phyloP scores from a whole-genome alignment of 2,113 vertebrate species.

The Gorilla gorilla region DNA sequence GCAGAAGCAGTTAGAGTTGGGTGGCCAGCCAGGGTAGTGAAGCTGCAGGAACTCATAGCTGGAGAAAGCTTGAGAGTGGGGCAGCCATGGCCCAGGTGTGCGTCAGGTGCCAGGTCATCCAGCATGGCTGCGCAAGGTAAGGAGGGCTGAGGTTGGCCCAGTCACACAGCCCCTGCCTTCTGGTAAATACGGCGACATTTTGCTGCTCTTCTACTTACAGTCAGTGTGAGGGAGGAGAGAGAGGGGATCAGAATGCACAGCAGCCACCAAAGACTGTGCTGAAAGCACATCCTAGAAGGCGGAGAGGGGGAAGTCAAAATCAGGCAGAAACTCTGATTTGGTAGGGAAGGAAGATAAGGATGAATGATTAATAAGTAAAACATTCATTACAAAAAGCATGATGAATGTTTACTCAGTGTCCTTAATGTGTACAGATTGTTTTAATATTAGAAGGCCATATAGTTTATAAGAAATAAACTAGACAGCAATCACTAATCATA shows the following conservation, averaged over 20 bases:
- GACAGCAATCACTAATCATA: too few relatives aligned
- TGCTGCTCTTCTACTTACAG: neutral
- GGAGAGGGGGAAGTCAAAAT: neutral
- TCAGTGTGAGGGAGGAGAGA: neutral
- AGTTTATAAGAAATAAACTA: neutral
- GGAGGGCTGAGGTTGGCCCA: too few relatives aligned
- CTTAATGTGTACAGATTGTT: too few relatives aligned
- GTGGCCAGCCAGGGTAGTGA: neutral
- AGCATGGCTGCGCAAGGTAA: rapidly evolving
- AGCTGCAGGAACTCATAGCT: neutral
- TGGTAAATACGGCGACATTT: neutral
- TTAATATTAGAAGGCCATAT: neutral
- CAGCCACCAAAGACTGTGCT: neutral
- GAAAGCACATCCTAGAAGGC: neutral
- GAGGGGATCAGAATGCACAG: neutral
- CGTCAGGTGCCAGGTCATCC: neutral
- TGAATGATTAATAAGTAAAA: neutral
- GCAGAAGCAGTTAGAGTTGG: neutral
- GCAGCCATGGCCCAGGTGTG: neutral
- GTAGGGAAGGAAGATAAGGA: neutral
- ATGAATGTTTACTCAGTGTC: neutral
- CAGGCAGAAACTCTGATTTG: too few relatives aligned
- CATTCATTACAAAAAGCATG: rapidly evolving
- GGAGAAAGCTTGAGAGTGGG: neutral
- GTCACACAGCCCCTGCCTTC: rapidly evolving